Percentiles rank a stretch among this genome's conserved stretches.
These are phyloP conservation scores for Phenganax subtilis DNA, from an alignment of 92 coral and sea anemone species.

Conservation along the genomic window DNA sequence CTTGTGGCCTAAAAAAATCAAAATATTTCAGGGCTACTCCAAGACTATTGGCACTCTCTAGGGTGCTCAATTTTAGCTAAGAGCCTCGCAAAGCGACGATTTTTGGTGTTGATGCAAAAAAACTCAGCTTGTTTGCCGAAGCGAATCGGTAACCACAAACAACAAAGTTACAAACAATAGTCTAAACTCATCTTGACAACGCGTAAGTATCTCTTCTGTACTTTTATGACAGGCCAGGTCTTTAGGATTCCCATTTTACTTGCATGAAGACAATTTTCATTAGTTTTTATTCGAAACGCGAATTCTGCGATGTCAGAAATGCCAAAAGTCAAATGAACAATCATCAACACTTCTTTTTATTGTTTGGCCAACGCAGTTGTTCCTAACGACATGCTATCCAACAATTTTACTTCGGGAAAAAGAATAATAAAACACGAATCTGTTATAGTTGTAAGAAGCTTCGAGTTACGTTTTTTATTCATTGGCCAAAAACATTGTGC, in stretches of 20 bases:
- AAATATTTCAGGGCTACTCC: not conserved
- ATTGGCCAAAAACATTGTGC: too few relatives aligned
- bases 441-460: too few relatives aligned
- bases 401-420: too few relatives aligned
- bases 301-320: not conserved
- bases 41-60: not conserved
- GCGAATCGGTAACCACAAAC: slow-evolving; percentile 12
- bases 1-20: not conserved
- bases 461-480: too few relatives aligned
- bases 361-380: too few relatives aligned
- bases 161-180: not conserved
- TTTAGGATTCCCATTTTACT: not conserved
- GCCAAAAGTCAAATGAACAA: not conserved
- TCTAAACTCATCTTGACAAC: not conserved
- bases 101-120: not conserved
- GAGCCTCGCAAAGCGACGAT: not conserved
- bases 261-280: not conserved
- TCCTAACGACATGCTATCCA: too few relatives aligned
- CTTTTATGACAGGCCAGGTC: not conserved
- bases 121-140: not conserved
- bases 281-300: not conserved
- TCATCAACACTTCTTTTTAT: too few relatives aligned
- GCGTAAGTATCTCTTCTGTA: not conserved
- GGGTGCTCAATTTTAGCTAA: too few relatives aligned
- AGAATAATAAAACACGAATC: too few relatives aligned